Evolutionary conservation across 2,797 vertebrate species (phyloP), one percentile per base, ranked within the genome.

Genomic region (Tenualosa thibaudeaui): DNA sequence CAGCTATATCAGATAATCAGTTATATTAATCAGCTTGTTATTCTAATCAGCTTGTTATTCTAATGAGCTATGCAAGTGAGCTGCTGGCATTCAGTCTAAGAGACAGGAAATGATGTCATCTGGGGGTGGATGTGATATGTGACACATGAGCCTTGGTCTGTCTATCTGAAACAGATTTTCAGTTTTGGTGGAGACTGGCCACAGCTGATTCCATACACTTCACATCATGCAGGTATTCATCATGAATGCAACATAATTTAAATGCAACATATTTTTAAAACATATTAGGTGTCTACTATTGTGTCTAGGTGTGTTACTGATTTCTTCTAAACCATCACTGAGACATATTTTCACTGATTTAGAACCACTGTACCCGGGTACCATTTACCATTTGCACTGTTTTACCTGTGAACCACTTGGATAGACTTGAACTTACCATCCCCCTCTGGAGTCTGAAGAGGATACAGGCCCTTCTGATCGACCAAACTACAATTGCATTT

Each of bases 351-450:
- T 75, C 15, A 40, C 68, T 75, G 31, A 40, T 75, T 31, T 58
- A 13, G 10, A 71, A 40, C 0, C 24, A 8, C 24, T 17, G 3
- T 56, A 56, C 53, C 53, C 19, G 24, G 53, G 53, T 81, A 65
- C 56, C 82, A 62, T 82, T 83, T 31, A 31, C 31, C 31, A 46
- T 4, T 46, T 46, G 4, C 3, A 46, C 3, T 83, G 81, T 84
- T 62, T 62, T 62, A 62, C 60, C 60, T 62, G n/a, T 6, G 22
- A 87, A 88, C 75, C 82, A 85, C 93, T 94, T 93, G 93, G 93
- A 87, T 89, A 89, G 86, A 88, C 89, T 89, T 90, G 81, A 87
- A 96, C 96, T 96, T 96, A 96, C 95, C 95, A 92, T 94, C 65
- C 82, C 88, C 91, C 90, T 93, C 93, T 92, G 84, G 90, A 87